These are phyloP conservation scores for Tryphoninae sp. DNA, from an alignment of 2,888 invertebrate species.

Conservation along the genomic window DNA sequence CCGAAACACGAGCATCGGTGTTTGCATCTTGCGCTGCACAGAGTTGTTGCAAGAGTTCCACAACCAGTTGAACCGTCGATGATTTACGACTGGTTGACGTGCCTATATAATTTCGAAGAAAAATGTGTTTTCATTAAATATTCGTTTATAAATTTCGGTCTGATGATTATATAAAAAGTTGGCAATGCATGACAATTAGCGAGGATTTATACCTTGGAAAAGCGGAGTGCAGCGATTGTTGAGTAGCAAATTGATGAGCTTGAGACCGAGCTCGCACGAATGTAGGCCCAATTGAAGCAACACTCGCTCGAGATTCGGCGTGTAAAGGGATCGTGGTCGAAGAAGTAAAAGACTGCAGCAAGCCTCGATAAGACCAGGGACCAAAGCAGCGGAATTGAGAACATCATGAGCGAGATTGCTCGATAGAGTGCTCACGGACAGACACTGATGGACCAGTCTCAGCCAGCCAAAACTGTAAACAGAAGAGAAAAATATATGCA, in stretches of 20 bases:
- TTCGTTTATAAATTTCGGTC: no score
- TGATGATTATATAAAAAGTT: not conserved
- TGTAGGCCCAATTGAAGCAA: slow-evolving; percentile 87
- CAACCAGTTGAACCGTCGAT: slow-evolving; percentile 85
- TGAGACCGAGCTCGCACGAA: slow-evolving; percentile 84
- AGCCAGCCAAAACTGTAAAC: slow-evolving; percentile 90
- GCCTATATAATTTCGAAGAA: slow-evolving; percentile 60
- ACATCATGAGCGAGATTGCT: slow-evolving; percentile 81
- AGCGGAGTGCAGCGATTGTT: slow-evolving; percentile 82
- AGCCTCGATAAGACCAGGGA: slow-evolving; percentile 86
- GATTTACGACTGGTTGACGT: slow-evolving; percentile 74
- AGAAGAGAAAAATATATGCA: slow-evolving; percentile 21
- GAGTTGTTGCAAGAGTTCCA: slow-evolving; percentile 91
- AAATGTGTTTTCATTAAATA: slow-evolving; percentile 1
- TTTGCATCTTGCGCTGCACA: slow-evolving; percentile 85
- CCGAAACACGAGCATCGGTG: slow-evolving; percentile 85
- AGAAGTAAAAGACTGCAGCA: slow-evolving; percentile 88
- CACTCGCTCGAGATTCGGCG: slow-evolving; percentile 86
- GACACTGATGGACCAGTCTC: slow-evolving; percentile 90
- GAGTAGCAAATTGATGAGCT: slow-evolving; percentile 84
- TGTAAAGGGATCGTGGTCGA: slow-evolving; percentile 85
- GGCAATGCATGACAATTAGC: slow-evolving; percentile 6
- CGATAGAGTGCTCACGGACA: slow-evolving; percentile 82
- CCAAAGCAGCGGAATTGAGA: slow-evolving; percentile 85
- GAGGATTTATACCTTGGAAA: slow-evolving; percentile 72